Conservation (phyloP, 2,797 vertebrate genomes). For the Alectoris magna region DNA sequence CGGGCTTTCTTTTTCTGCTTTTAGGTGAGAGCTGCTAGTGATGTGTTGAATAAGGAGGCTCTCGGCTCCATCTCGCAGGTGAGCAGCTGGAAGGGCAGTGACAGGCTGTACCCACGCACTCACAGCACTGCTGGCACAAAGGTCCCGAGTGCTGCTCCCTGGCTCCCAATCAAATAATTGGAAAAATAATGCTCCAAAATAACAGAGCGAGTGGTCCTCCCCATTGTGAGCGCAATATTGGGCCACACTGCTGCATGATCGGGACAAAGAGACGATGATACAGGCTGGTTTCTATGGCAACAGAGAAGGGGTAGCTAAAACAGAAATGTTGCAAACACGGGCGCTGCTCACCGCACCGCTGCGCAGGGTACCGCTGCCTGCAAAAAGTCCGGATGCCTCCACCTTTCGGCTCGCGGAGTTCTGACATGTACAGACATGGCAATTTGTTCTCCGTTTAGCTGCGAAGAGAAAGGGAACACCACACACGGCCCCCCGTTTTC, state of each 20-base stretch:
- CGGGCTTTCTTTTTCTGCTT: neutral
- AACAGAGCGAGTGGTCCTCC: conserved; percentile 15
- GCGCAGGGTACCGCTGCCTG: conserved; percentile 40
- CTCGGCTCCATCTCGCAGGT: neutral
- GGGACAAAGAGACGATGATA: conserved; percentile 90
- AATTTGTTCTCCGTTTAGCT: conserved; percentile 42
- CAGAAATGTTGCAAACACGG: conserved; percentile 79
- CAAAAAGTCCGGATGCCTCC: conserved; percentile 41
- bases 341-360: conserved; percentile 69
- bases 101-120: neutral
- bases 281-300: conserved; percentile 95
- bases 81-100: neutral
- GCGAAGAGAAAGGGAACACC: conserved; percentile 66
- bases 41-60: neutral
- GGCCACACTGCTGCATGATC: conserved; percentile 76
- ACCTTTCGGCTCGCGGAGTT: conserved; percentile 46
- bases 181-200: neutral
- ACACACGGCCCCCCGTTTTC: conserved; percentile 71
- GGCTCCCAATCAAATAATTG: neutral
- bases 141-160: neutral
- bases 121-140: rapidly evolving
- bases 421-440: conserved; percentile 34
- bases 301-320: conserved; percentile 81
- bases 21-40: neutral
- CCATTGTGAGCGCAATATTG: conserved; percentile 47